phyloP scores from a whole-genome alignment of 2,797 vertebrate genomes.

The Synanceia verrucosa region DNA sequence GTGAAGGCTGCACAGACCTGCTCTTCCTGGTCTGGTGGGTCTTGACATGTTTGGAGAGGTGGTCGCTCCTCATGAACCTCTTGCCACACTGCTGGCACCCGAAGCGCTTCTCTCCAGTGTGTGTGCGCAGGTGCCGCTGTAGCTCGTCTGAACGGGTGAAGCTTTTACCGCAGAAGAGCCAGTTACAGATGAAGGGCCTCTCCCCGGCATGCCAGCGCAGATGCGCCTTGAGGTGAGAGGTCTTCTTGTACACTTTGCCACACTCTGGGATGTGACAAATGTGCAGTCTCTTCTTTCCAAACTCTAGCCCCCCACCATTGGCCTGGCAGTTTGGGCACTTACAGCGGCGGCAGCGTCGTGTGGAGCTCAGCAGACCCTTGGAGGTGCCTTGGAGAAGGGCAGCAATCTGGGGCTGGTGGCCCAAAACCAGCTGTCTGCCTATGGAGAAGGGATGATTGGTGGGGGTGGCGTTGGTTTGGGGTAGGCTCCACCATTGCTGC shows the following conservation, averaged over 20 bases:
- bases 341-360: constrained; percentile 88
- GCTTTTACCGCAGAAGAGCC: constrained; percentile 89
- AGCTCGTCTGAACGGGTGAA: constrained; percentile 91
- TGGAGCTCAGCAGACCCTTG: constrained; percentile 86
- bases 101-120: constrained; percentile 91
- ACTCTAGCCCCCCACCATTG: constrained; percentile 77
- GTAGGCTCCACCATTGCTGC: constrained; percentile 90
- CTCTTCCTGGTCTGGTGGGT: constrained; percentile 88
- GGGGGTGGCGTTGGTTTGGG: constrained; percentile 78
- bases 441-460: constrained; percentile 83
- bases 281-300: constrained; percentile 89
- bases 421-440: constrained; percentile 85
- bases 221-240: constrained; percentile 89
- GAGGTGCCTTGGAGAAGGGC: constrained; percentile 87
- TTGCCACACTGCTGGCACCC: constrained; percentile 90
- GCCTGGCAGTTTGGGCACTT: constrained; percentile 90
- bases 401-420: constrained; percentile 88
- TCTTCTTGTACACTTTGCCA: constrained; percentile 90
- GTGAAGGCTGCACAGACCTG: constrained; percentile 71
- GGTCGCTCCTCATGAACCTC: constrained; percentile 91
- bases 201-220: constrained; percentile 90
- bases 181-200: constrained; percentile 89
- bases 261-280: constrained; percentile 90
- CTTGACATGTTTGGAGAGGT: constrained; percentile 90
- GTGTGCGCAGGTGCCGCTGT: constrained; percentile 89